Percentiles rank a stretch among this genome's conserved stretches.
These are phyloP conservation scores for Pseudochromis fuscus DNA, from an alignment of 2,797 vertebrate species.

Conservation along the genomic window DNA sequence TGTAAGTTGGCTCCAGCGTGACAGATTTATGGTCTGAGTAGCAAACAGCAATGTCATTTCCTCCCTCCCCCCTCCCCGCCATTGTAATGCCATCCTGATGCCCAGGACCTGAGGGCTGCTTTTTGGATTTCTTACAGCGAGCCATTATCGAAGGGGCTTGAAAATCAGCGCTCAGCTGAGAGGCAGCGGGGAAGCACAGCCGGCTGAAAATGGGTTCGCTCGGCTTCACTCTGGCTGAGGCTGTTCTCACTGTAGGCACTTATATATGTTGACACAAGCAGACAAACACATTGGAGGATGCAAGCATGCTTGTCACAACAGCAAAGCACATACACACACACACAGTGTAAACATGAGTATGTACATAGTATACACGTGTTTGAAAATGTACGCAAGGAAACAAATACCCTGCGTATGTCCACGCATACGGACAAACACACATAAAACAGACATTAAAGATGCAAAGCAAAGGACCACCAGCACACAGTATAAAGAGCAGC, in stretches of 20 bases:
- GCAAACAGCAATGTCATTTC: conserved; percentile 49
- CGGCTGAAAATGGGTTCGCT: conserved; percentile 66
- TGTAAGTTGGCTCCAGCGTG: conserved; percentile 54
- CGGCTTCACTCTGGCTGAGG: conserved; percentile 49
- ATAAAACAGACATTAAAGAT: conserved; percentile 53
- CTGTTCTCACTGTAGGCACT: conserved; percentile 53
- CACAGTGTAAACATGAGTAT: conserved; percentile 7
- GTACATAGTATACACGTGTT: conserved; percentile 18
- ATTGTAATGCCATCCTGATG: conserved; percentile 53
- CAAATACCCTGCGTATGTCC: conserved; percentile 11
- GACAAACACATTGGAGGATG: conserved; percentile 53
- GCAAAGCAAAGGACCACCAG: conserved; percentile 28
- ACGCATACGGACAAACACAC: conserved; percentile 6
- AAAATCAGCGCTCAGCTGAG: conserved; percentile 69
- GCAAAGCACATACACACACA: background rate
- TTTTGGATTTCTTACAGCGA: conserved; percentile 69
- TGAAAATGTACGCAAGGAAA: background rate
- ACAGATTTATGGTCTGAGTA: conserved; percentile 61
- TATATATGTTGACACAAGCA: conserved; percentile 65
- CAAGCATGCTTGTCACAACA: conserved; percentile 12
- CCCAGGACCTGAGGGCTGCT: conserved; percentile 54
- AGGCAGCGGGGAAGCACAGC: conserved; percentile 60
- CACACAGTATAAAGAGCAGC: conserved; percentile 37
- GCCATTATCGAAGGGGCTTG: conserved; percentile 59
- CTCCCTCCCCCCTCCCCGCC: conserved; percentile 10